Evolutionary conservation across 2,113 vertebrate genomes (phyloP).

Genomic region (Lophura nycthemera): DNA sequence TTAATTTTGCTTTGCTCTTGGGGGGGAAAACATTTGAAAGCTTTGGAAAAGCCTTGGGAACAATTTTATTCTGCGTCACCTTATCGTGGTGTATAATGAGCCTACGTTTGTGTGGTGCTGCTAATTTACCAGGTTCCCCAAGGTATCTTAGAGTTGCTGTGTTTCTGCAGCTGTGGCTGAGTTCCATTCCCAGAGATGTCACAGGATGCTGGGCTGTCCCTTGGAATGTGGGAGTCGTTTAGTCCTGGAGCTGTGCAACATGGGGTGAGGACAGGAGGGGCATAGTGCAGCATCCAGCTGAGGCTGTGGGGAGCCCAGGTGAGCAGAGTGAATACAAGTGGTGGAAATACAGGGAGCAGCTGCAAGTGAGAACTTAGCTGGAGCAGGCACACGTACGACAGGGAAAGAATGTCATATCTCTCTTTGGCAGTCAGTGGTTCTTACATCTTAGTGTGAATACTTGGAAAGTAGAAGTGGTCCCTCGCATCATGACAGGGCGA

Average conservation of each 20-base stretch:
- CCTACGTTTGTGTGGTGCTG: neutral
- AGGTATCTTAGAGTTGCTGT: neutral
- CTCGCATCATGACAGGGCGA: neutral
- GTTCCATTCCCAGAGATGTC: neutral
- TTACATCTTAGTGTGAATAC: neutral
- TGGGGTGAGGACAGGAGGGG: neutral
- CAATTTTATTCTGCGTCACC: neutral
- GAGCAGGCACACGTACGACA: neutral
- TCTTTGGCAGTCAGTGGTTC: neutral
- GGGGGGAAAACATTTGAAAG: neutral
- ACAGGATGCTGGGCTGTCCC: neutral
- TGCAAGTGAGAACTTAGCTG: neutral
- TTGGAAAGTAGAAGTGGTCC: neutral
- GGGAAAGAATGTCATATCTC: neutral
- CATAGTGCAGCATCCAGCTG: neutral
- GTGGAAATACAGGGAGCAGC: neutral
- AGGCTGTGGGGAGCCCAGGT: neutral
- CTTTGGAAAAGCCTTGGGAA: neutral
- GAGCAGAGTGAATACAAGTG: neutral
- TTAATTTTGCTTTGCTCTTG: neutral
- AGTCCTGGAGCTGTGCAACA: neutral
- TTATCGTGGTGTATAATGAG: neutral
- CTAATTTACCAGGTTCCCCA: neutral
- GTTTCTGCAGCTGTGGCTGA: neutral
- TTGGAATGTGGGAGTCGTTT: neutral